Percentiles rank a stretch among this genome's conserved stretches.
These are phyloP conservation scores for Tragopan temminckii DNA, from an alignment of 2,797 vertebrate genomes.

Conservation along the genomic window DNA sequence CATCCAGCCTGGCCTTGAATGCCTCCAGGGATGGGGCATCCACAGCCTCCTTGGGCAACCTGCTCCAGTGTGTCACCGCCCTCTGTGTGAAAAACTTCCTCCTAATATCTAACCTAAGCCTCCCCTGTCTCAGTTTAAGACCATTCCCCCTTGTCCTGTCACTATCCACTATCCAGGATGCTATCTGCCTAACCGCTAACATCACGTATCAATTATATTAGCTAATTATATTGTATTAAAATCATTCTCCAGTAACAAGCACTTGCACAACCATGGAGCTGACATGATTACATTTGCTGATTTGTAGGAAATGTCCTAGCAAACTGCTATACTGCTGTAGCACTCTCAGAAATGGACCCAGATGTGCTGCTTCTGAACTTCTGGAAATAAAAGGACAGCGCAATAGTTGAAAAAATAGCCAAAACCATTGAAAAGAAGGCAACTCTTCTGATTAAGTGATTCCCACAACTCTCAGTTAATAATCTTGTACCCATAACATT, in stretches of 20 bases:
- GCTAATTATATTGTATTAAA: background rate
- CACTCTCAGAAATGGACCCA: background rate
- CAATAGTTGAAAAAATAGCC: background rate
- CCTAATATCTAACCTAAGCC: too few relatives aligned
- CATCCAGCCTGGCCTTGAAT: too few relatives aligned
- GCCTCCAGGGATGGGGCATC: too few relatives aligned
- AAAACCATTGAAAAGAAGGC: background rate
- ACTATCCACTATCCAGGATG: too few relatives aligned
- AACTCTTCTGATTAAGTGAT: background rate
- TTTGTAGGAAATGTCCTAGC: background rate
- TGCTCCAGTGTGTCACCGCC: too few relatives aligned
- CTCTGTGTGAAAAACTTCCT: too few relatives aligned
- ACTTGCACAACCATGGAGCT: background rate
- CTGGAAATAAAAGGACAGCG: background rate
- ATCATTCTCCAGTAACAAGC: background rate
- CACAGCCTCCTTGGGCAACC: too few relatives aligned
- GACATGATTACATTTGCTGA: background rate
- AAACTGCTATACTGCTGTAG: background rate
- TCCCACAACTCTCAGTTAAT: background rate
- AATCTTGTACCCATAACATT: background rate
- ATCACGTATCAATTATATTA: accelerated
- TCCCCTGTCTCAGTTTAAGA: too few relatives aligned
- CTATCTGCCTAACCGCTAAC: accelerated
- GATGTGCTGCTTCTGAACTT: background rate
- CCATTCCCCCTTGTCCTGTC: too few relatives aligned